Evolutionary conservation across 1,140 invertebrate genomes (phyloP), one percentile per base, ranked within the genome.

Genomic region (Samia ricini): DNA sequence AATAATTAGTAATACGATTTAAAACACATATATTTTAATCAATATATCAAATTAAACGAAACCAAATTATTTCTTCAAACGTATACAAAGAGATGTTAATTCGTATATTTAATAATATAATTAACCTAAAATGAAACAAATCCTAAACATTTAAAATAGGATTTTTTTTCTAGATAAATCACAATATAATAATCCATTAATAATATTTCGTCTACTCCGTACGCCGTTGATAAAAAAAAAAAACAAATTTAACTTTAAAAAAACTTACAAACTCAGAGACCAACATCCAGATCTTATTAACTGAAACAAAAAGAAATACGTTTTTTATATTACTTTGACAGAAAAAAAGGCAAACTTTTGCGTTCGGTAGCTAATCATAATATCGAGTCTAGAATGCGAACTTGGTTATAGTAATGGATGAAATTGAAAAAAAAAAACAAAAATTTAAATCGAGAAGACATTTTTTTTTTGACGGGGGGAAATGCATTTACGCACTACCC

Each of bases 301-400:
- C 69, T 72, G 69, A 21, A 68, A 72, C 59, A 68, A 71, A 51
- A 61, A 3, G 15, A 5, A 26, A 8, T 26, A 26, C 8, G 26
- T n/a, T n/a, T n/a, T n/a, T n/a, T n/a, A n/a, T n/a, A n/a, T n/a
- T n/a, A n/a, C n/a, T n/a, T n/a, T n/a, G n/a, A n/a, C n/a, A n/a
- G n/a, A n/a, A n/a, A n/a, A n/a, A n/a, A n/a, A n/a, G n/a, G n/a
- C n/a, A n/a, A n/a, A n/a, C n/a, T n/a, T n/a, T n/a, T n/a, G n/a
- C n/a, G n/a, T n/a, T n/a, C n/a, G n/a, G n/a, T n/a, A n/a, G n/a
- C n/a, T n/a, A n/a, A n/a, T n/a, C n/a, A n/a, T n/a, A n/a, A n/a
- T n/a, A n/a, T n/a, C n/a, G n/a, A n/a, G n/a, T n/a, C n/a, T n/a
- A n/a, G n/a, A n/a, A n/a, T n/a, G n/a, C n/a, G n/a, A n/a, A n/a